phyloP scores from a whole-genome alignment of 2,113 vertebrate species.

The Okapia johnstoni region DNA sequence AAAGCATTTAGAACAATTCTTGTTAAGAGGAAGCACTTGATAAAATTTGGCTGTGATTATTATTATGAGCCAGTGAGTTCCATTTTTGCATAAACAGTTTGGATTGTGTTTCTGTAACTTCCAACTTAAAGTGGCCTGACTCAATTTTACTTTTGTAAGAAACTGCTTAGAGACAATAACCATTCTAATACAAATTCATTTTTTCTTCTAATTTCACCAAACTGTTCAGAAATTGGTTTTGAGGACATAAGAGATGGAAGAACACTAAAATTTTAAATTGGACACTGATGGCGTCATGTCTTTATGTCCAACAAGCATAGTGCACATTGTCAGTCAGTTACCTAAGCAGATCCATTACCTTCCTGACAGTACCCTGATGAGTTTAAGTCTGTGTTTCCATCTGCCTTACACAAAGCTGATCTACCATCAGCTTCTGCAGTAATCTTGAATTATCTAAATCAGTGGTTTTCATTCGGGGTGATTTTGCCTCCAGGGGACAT shows the following conservation, averaged over 20 bases:
- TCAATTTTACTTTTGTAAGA: background rate
- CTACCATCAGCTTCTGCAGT: background rate
- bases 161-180: background rate
- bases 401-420: background rate
- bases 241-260: background rate
- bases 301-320: background rate
- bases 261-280: background rate
- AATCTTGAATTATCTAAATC: conserved; percentile 19
- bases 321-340: background rate
- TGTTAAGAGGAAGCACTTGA: background rate
- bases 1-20: background rate
- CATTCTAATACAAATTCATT: background rate
- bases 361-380: background rate
- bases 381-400: background rate
- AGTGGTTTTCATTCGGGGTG: background rate
- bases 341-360: background rate
- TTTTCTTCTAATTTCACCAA: background rate
- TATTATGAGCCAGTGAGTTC: background rate
- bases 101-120: background rate
- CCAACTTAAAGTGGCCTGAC: background rate
- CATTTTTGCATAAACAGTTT: background rate
- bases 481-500: background rate
- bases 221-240: background rate
- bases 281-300: background rate
- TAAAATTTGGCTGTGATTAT: background rate